Conservation (phyloP, 2,113 vertebrate genomes). For the Galeopterus variegatus region DNA sequence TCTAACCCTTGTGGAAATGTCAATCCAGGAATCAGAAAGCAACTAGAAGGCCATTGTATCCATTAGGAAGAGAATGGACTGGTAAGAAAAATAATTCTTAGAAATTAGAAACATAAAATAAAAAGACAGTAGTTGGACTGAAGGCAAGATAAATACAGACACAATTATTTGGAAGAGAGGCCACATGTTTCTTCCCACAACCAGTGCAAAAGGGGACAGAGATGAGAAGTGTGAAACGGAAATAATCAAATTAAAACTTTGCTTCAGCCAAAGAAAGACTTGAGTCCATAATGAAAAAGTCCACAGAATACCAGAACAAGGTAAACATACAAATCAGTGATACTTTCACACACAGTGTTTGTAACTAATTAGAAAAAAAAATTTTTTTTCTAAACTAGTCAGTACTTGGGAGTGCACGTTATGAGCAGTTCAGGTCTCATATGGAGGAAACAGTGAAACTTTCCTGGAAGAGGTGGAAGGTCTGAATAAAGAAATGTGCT, state of each 20-base stretch:
- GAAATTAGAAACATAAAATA: not conserved
- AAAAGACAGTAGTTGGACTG: not conserved
- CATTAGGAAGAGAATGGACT: not conserved
- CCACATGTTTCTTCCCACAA: not conserved
- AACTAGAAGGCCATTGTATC: too few relatives aligned
- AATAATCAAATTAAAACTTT: too few relatives aligned
- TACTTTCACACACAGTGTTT: not conserved
- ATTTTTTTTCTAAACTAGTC: not conserved
- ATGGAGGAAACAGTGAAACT: too few relatives aligned
- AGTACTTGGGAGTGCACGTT: too few relatives aligned
- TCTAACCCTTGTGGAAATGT: not conserved
- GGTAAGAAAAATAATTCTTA: not conserved
- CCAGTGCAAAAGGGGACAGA: not conserved
- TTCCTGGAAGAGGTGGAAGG: not conserved
- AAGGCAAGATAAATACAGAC: not conserved
- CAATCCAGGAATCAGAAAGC: not conserved
- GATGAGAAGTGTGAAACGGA: too few relatives aligned
- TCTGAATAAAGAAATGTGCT: not conserved
- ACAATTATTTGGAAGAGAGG: not conserved
- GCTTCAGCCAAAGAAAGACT: not conserved
- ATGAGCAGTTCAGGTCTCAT: too few relatives aligned
- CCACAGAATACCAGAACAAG: not conserved
- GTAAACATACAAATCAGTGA: not conserved
- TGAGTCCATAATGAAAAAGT: not conserved
- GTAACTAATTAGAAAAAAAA: not conserved